Evolutionary conservation across 1,140 invertebrate species (phyloP).

Genomic region (Orchestia grillus): DNA sequence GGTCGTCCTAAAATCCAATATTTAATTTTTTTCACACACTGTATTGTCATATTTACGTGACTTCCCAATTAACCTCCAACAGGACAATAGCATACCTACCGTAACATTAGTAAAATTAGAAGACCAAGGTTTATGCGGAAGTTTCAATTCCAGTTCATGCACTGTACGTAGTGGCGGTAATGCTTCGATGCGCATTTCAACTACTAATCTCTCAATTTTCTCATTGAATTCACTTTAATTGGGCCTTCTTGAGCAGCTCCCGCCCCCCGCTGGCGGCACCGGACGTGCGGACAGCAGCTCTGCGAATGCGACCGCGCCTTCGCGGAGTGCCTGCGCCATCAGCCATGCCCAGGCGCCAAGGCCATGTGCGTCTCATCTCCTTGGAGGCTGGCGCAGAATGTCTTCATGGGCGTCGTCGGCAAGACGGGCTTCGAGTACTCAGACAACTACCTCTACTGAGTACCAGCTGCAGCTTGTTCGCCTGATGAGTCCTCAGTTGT

Average conservation of each 20-base stretch:
- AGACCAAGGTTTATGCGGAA: no score
- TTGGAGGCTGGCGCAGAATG: conserved; percentile 67
- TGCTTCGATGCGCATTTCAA: no score
- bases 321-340: conserved; percentile 82
- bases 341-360: conserved; percentile 81
- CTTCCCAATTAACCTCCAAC: no score
- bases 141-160: no score
- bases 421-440: conserved; percentile 58
- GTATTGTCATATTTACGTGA: no score
- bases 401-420: conserved; percentile 66
- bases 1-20: no score
- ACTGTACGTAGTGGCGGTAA: no score
- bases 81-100: no score
- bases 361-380: conserved; percentile 70
- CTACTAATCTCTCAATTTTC: no score
- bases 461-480: not conserved
- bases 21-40: no score
- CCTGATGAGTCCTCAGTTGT: no score
- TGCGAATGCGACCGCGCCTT: conserved; percentile 88
- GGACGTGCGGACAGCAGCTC: conserved; percentile 79
- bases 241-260: conserved; percentile 11
- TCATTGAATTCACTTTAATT: not conserved
- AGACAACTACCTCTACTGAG: conserved; percentile 38
- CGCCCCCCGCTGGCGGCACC: conserved; percentile 30
- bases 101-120: no score